Evolutionary conservation across 2,113 vertebrate genomes (phyloP), one percentile per base, ranked within the genome.

Genomic region (Orientallactaga bullata): DNA sequence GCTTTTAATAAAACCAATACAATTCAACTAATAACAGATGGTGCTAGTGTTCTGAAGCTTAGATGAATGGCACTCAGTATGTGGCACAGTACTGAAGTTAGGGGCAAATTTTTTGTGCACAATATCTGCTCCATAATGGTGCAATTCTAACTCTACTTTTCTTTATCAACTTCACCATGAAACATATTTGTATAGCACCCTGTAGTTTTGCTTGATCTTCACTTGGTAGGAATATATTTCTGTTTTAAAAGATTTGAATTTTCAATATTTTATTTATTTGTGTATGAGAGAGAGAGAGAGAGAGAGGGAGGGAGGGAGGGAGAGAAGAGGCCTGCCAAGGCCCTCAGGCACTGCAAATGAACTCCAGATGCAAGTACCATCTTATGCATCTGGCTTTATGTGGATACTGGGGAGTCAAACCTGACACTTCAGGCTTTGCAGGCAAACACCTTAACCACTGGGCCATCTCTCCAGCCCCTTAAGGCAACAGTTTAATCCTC

Each of bases 121-220:
- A 15, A 20, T 2, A 9, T 9, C 37, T 85, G 30, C 9, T 39
- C 5, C 15, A 1, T 51, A 2, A 16, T 2, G 4, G 5, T 66
- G 79, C 10, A 20, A 18, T 55, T 32, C 26, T 68, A 58, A 58
- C 47, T 61, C 24, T 60, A 28, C 32, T 30, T 35, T 61, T 69
- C 69, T 83, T 35, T 32, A 1, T 78, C 23, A 26, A 5, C 17
- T 0, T 73, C 8, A 12, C 18, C 1, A 5, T 28, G 28, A 81
- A 35, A 13, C 17, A 65, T 68, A n/a, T 37, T 10, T 60, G 17
- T 15, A 30, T 2, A 28, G 9, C 0, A 8, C 2, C 12, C 63
- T 16, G 42, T 39, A 24, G 3, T 26, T 73, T 73, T 28, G 6
- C 23, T 32, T 66, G 3, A 18, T 51, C 24, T 87, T 47, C 28